A percentile compares a stretch with the other conserved stretches of the same genome.
Evolutionary conservation across 2,113 vertebrate genomes (phyloP).

Genomic region (Falco punctatus): DNA sequence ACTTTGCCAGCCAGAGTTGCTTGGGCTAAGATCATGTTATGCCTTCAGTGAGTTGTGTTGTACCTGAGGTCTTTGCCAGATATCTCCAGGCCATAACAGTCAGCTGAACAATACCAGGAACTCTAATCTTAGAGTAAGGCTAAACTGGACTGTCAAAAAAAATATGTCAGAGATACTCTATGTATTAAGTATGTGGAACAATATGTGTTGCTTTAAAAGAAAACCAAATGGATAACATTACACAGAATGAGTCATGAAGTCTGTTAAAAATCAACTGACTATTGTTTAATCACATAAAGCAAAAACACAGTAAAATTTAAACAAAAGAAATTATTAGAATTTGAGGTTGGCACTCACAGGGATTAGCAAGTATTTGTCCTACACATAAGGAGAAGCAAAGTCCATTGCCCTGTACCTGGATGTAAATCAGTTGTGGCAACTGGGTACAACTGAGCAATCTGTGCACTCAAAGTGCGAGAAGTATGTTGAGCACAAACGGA

Average conservation of each 20-base stretch:
- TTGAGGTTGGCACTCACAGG: not conserved
- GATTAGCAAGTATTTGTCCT: not conserved
- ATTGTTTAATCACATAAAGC: not conserved
- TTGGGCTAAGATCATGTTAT: not conserved
- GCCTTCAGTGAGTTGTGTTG: not conserved
- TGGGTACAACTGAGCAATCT: not conserved
- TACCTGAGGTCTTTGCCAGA: not conserved
- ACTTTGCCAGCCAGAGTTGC: not conserved
- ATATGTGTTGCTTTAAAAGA: not conserved
- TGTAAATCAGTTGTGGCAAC: not conserved
- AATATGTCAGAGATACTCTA: not conserved
- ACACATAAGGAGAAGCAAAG: not conserved
- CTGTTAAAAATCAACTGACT: not conserved
- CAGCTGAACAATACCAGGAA: not conserved
- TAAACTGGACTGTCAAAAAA: not conserved
- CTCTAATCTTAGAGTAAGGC: not conserved
- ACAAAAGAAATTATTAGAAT: not conserved
- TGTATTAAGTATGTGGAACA: not conserved
- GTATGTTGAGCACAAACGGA: not conserved
- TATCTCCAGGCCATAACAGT: not conserved
- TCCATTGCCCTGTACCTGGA: not conserved
- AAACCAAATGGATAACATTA: not conserved
- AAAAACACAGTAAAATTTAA: not conserved
- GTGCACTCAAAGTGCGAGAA: not conserved
- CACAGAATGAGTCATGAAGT: not conserved